These are phyloP conservation scores for Metaphire vulgaris DNA, from an alignment of 1,140 invertebrate genomes.

Conservation along the genomic window DNA sequence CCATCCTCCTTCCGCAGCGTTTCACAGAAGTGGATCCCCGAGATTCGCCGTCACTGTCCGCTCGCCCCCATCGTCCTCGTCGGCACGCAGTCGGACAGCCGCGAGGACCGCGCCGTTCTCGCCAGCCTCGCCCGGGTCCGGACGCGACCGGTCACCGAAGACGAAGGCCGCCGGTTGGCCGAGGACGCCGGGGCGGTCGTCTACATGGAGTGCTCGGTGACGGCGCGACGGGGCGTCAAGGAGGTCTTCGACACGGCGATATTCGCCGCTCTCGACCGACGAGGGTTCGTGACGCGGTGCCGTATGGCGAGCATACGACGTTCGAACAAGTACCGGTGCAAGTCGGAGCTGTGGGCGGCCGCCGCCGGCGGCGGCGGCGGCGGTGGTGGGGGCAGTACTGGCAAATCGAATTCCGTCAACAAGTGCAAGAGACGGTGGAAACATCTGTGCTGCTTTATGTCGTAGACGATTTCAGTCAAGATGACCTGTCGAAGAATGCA, in stretches of 20 bases:
- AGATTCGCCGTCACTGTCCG: slow-evolving; percentile 81
- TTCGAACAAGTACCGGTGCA: not conserved
- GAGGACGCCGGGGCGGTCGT: slow-evolving; percentile 66
- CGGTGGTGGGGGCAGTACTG: not conserved
- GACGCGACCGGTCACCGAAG: slow-evolving; percentile 68
- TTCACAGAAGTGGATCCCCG: slow-evolving; percentile 66
- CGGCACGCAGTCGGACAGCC: slow-evolving; percentile 52
- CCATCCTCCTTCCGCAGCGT: slow-evolving; percentile 60
- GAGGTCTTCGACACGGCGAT: slow-evolving; percentile 84
- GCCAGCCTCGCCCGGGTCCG: slow-evolving; percentile 82
- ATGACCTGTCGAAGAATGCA: too few species aligned
- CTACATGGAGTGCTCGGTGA: slow-evolving; percentile 84
- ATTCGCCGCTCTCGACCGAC: not conserved
- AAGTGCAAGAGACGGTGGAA: not conserved
- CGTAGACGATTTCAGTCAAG: too few species aligned
- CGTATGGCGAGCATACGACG: not conserved
- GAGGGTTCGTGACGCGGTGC: not conserved
- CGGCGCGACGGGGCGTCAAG: slow-evolving; percentile 86
- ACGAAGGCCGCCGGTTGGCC: slow-evolving; percentile 69
- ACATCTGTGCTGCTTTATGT: not conserved
- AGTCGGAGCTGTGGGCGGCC: not conserved
- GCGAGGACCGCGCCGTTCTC: slow-evolving; percentile 61
- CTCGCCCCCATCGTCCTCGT: slow-evolving; percentile 77
- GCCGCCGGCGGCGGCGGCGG: too few species aligned
- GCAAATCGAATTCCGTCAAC: not conserved